Conservation (phyloP, 2,888 invertebrate species). For the Endomychus coccineus region DNA sequence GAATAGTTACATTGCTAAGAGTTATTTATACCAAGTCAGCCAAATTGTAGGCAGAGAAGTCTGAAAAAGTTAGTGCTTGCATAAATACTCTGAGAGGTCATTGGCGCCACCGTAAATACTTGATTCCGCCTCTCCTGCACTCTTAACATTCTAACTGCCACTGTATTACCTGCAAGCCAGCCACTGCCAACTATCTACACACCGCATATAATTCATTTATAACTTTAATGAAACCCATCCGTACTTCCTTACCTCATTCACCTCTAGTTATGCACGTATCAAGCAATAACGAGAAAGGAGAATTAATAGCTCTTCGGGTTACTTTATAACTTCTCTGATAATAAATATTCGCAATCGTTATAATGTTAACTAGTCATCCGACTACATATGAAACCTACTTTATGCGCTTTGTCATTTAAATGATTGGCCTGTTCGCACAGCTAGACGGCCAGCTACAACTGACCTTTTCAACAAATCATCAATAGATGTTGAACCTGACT, state of each 20-base stretch:
- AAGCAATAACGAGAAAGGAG: too few relatives aligned
- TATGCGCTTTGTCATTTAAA: too few relatives aligned
- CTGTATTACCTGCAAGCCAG: neutral
- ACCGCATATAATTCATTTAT: slow-evolving; percentile 1
- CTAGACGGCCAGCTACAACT: too few relatives aligned
- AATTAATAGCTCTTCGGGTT: too few relatives aligned
- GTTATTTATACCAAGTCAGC: slow-evolving; percentile 31
- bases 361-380: too few relatives aligned
- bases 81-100: slow-evolving; percentile 34
- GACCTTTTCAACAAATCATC: too few relatives aligned
- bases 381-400: too few relatives aligned
- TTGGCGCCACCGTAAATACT: slow-evolving; percentile 35
- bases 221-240: slow-evolving; percentile 1
- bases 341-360: too few relatives aligned
- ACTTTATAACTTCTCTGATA: too few relatives aligned
- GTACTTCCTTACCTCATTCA: neutral
- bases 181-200: too few relatives aligned
- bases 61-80: slow-evolving; percentile 31
- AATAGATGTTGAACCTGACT: too few relatives aligned
- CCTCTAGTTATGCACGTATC: neutral
- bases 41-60: slow-evolving; percentile 26
- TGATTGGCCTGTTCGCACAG: too few relatives aligned
- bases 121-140: slow-evolving; percentile 22
- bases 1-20: neutral
- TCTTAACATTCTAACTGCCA: slow-evolving; percentile 7